Evolutionary conservation across 2,113 vertebrate species (phyloP), one percentile per base, ranked within the genome.

Genomic region (Pungitius pungitius): DNA sequence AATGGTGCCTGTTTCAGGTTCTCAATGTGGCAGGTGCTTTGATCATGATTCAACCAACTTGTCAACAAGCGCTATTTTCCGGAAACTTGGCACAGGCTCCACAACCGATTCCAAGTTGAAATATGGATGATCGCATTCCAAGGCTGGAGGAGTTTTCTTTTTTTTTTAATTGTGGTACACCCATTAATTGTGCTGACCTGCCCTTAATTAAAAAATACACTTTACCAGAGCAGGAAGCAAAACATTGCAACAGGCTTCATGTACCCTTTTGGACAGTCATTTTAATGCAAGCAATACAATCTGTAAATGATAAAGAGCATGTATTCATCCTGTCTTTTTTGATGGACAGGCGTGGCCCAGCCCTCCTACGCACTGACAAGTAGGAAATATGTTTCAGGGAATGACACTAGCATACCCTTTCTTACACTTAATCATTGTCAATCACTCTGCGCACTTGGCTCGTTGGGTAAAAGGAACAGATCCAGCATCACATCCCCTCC

Each of bases 1-100:
- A 94, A 93, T 94, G 93, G 91, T 91, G 92, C 85, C 88, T 85
- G 88, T 88, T 90, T 90, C 92, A 93, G 93, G 92, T 93, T 93
- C 83, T 87, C 87, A 83, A 85, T 88, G 91, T 92, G 88, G 87
- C 92, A 92, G 93, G 93, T 92, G 92, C 90, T 86, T 93, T 90
- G 89, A 92, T 90, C 85, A 84, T 69, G 89, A 92, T 93, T 92
- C 90, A 91, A 91, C 81, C 84, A 85, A 87, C 85, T 90, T 91
- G 93, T 92, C 92, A 94, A 91, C 88, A 87, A 90, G 90, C 82
- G 81, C 85, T 92, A 88, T 87, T 91, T 90, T 86, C 89, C 85
- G 81, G 80, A 88, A 90, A 92, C 89, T 93, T 94, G 93, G 93
- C 93, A 93, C 83, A 20, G 67, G 79, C 75, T 84, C 77, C 81